Evolutionary conservation across 2,113 vertebrate species (phyloP).

Genomic region (Lipotes vexillifer): DNA sequence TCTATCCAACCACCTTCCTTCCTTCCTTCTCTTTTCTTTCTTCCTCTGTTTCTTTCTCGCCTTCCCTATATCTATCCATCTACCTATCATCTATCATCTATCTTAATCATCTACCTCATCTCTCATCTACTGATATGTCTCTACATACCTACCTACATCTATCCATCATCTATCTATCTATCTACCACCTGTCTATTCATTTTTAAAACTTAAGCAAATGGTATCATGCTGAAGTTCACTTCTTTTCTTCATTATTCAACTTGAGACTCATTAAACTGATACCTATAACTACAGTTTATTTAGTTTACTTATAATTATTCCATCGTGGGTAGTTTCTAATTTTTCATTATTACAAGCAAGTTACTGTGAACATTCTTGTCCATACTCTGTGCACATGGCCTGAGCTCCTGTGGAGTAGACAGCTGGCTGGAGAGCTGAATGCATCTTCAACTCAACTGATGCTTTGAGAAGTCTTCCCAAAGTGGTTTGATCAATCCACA

Average conservation of each 20-base stretch:
- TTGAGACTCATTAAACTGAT: background rate
- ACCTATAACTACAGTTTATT: background rate
- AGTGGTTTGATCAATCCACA: rapidly evolving
- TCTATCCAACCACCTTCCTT: background rate
- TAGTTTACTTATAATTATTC: background rate
- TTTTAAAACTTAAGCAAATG: background rate
- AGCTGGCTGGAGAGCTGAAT: background rate
- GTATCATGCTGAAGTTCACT: background rate
- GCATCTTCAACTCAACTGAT: rapidly evolving
- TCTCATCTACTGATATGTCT: no score
- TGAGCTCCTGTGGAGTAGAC: background rate
- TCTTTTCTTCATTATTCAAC: background rate
- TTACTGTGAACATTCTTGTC: background rate
- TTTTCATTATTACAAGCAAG: background rate
- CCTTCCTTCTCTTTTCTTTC: background rate
- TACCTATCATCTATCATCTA: background rate
- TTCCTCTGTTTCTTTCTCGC: background rate
- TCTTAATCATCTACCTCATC: background rate
- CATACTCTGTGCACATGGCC: rapidly evolving
- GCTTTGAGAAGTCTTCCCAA: background rate
- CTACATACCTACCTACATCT: no score
- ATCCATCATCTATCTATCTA: background rate
- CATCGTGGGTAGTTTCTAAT: background rate
- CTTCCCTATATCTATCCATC: background rate
- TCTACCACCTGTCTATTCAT: background rate